These are phyloP conservation scores for Bungarus multicinctus DNA, from an alignment of 2,113 vertebrate species.

Conservation along the genomic window DNA sequence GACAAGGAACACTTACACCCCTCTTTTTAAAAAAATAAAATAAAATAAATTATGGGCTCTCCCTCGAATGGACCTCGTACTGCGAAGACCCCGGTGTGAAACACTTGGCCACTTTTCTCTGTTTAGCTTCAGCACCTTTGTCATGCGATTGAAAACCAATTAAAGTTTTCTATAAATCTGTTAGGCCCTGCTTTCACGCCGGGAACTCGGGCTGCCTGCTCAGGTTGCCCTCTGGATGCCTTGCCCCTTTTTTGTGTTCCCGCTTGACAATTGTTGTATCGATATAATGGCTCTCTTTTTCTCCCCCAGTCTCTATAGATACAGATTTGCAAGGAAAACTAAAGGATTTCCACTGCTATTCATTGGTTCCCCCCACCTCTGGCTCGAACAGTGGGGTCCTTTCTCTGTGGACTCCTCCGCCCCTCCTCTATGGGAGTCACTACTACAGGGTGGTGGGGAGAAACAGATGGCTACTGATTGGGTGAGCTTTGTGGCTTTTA, in stretches of 20 bases:
- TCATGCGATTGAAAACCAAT: conserved; percentile 75
- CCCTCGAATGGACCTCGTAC: conserved; percentile 9
- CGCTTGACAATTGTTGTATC: conserved; percentile 78
- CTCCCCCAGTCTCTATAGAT: conserved; percentile 81
- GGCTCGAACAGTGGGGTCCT: conserved; percentile 73
- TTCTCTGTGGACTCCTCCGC: conserved; percentile 71
- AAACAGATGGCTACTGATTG: conserved; percentile 91
- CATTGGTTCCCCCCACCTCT: conserved; percentile 48
- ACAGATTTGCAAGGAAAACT: conserved; percentile 75
- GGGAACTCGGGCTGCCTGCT: conserved; percentile 67
- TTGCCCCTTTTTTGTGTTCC: conserved; percentile 64
- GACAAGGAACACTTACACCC: not conserved
- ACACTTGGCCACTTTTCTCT: conserved; percentile 47
- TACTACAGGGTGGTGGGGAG: conserved; percentile 64
- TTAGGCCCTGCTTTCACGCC: conserved; percentile 60
- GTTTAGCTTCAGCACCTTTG: conserved; percentile 59
- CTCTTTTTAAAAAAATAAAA: not conserved
- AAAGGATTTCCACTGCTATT: conserved; percentile 71
- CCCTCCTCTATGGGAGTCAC: conserved; percentile 70
- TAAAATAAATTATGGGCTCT: not conserved
- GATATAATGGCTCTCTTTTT: conserved; percentile 80
- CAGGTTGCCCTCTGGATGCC: conserved; percentile 75
- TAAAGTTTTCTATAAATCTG: conserved; percentile 75
- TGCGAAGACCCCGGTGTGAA: conserved; percentile 14
- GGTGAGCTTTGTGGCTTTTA: conserved; percentile 81